Evolutionary conservation across 2,888 invertebrate genomes (phyloP), one percentile per base, ranked within the genome.

Genomic region (Anarsia innoxiella): DNA sequence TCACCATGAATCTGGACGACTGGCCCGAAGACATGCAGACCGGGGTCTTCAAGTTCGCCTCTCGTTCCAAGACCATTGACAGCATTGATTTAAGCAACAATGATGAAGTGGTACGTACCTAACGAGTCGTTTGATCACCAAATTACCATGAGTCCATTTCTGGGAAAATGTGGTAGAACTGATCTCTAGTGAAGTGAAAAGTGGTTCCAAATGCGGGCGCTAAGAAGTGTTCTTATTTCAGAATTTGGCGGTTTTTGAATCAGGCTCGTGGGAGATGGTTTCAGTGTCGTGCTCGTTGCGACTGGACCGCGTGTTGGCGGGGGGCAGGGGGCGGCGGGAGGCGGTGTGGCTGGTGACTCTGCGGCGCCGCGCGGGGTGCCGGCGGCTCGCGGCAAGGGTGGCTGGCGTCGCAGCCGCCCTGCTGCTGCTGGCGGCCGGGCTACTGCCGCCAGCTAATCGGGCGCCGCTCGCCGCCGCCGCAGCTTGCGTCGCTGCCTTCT

Each of bases 1-100:
- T 79, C n/a, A 44, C 53, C 1, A 46, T 83, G 37, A 48, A 56
- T 12, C 78, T 94, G 35, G 71, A 83, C 10, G 75, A 86, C 42
- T 95, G 94, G 94, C 95, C 95, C 0, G 88, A 83, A 31, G 95
- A 95, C 66, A 73, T 73, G 3, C 94, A 95, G 63, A 69, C 61
- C 0, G 92, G 92, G 52, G 56, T 64, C 28, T 71, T 94, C 41
- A 87, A 87, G 54, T 88, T 95, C 42, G 93, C 92, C 1, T 93
- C 94, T 0, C 91, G 93, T 88, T 88, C 89, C 0, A 88, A 90
- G 57, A 82, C 84, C 36, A 86, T 87, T 0, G 86, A 89, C 13
- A 87, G 90, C 49, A 73, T 91, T 5, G 83, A 88, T 3, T 31
- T 79, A 6, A 38, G 39, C 1, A 41, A 70, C 9, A 49, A 37